Conservation (phyloP, 1,140 invertebrate genomes). For the Elysia chlorotica region DNA sequence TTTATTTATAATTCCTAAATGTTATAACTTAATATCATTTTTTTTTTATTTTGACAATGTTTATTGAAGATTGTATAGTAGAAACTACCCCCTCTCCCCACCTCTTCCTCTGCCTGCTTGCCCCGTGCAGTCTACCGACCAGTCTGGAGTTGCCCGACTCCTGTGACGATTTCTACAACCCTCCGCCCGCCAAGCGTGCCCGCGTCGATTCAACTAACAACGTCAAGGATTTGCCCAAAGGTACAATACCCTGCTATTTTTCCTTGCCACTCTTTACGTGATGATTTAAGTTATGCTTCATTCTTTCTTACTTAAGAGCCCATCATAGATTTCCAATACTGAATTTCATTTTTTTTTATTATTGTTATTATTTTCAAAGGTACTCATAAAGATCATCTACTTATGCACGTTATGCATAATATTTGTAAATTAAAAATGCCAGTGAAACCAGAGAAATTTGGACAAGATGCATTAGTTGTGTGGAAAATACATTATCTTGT, state of each 20-base stretch:
- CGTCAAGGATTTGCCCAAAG: conserved; percentile 3
- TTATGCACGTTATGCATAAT: too few species aligned
- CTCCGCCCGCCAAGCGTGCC: conserved; percentile 21
- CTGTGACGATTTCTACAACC: conserved; percentile 29
- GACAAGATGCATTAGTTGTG: too few species aligned
- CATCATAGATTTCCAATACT: not conserved
- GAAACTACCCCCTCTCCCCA: not conserved
- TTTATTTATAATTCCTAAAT: too few species aligned
- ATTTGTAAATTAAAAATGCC: too few species aligned
- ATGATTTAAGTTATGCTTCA: not conserved
- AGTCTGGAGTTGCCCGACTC: conserved; percentile 31
- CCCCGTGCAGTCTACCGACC: conserved; percentile 32
- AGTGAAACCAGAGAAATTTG: too few species aligned
- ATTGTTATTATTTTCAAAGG: too few species aligned
- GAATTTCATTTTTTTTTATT: too few species aligned
- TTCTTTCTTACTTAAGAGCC: not conserved
- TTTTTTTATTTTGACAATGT: too few species aligned
- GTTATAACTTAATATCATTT: too few species aligned
- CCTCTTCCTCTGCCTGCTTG: not conserved
- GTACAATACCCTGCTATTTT: not conserved
- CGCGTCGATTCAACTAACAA: not conserved
- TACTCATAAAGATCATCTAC: too few species aligned
- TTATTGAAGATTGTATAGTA: too few species aligned
- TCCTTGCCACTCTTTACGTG: not conserved
- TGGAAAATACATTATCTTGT: too few species aligned